Evolutionary conservation across 2,797 vertebrate species (phyloP), one percentile per base, ranked within the genome.

Genomic region (Gymnoscopelus braueri): DNA sequence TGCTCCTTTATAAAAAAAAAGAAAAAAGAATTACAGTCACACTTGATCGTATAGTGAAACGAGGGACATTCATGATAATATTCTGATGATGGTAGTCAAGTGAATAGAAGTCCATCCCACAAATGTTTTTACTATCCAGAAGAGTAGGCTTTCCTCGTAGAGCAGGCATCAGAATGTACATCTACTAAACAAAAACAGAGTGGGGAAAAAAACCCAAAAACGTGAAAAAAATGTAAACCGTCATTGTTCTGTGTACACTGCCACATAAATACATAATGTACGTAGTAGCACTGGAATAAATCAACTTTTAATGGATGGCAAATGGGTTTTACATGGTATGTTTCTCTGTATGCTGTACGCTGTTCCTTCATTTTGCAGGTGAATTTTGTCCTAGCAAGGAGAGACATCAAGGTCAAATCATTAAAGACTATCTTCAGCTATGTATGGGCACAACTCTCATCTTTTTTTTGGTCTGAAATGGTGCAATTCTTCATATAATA

Each of bases 241-340:
- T 84, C 87, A 88, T 89, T 91, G 90, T 91, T 91, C 89, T 92
- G 88, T 93, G 89, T 91, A 89, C 89, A 91, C 90, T 91, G 89
- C 91, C 90, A 89, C 87, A 82, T 84, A 85, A 44, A 86, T 85
- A 76, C 91, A 90, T 90, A 85, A 87, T 88, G 88, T 92, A 89
- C 85, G 84, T 91, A 88, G 85, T 88, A 93, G 85, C 86, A 87
- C 87, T 88, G 85, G 91, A 91, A 90, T 90, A 91, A 92, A 92
- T 85, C 83, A 74, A 83, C 84, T 86, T 89, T 87, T 88, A 88
- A 82, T 88, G 89, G 89, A 91, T 88, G 87, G 77, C 79, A 86
- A 88, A 80, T 81, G 69, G 88, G 77, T 85, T 88, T 63, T 83
- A 87, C 83, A 84, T 85, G 60, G 64, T 67, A 67, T 69, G 85